These are phyloP conservation scores for Sciurus carolinensis DNA, from an alignment of 2,797 vertebrate species.

Conservation along the genomic window DNA sequence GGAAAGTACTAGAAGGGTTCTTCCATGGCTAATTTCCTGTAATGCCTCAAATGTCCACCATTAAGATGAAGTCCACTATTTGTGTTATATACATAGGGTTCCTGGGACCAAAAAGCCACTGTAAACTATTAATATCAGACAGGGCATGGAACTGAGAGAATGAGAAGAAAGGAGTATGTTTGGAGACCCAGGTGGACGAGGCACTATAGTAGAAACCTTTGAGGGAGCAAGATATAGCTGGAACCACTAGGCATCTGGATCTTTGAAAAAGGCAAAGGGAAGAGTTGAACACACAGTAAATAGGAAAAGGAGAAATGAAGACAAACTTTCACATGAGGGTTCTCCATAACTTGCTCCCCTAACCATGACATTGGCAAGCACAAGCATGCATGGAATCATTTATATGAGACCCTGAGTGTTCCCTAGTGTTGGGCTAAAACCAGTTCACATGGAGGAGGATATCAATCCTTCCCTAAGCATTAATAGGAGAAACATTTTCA, in stretches of 20 bases:
- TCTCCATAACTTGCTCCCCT: neutral
- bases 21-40: conserved; percentile 35
- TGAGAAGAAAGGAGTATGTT: neutral
- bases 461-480: conserved; percentile 3
- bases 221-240: conserved; percentile 1
- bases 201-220: neutral
- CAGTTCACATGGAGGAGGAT: neutral
- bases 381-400: neutral
- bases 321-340: conserved; percentile 1
- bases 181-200: neutral
- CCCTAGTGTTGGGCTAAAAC: neutral
- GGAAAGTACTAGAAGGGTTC: conserved; percentile 6
- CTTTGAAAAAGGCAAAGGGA: conserved; percentile 37
- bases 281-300: conserved; percentile 27
- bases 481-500: conserved; percentile 28
- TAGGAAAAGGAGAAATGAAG: conserved; percentile 1
- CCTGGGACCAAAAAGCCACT: conserved; percentile 25
- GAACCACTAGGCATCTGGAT: neutral
- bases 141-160: neutral
- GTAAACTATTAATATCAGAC: conserved; percentile 2
- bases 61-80: conserved; percentile 33
- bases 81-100: conserved; percentile 17
- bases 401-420: neutral
- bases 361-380: neutral
- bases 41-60: conserved; percentile 6